Evolutionary conservation across 2,797 vertebrate genomes (phyloP).

Genomic region (Chrysocyon brachyurus): DNA sequence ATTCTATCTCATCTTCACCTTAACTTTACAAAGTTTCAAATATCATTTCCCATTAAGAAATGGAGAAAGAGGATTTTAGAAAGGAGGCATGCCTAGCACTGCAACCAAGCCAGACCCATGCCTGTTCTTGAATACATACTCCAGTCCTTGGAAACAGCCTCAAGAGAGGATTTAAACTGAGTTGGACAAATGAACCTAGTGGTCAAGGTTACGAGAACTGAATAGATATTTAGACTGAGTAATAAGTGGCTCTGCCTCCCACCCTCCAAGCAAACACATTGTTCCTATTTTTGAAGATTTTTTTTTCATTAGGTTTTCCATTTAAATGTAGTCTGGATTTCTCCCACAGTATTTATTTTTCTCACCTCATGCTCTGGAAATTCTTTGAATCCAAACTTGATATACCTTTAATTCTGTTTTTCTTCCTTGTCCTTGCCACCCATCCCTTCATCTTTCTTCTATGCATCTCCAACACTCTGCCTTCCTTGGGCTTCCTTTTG

Average conservation of each 20-base stretch:
- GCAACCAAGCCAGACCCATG: neutral
- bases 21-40: neutral
- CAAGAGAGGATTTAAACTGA: neutral
- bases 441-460: no score
- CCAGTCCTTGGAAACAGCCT: neutral
- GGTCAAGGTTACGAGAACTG: neutral
- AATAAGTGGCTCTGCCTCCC: neutral
- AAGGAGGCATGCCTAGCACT: fast-evolving
- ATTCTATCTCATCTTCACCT: neutral
- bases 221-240: neutral
- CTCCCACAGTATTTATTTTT: neutral
- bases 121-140: neutral
- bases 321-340: neutral
- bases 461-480: no score
- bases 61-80: neutral
- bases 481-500: neutral
- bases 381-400: neutral
- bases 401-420: neutral
- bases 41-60: neutral
- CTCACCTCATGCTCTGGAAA: neutral
- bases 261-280: neutral
- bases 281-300: neutral
- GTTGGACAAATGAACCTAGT: neutral
- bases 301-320: neutral
- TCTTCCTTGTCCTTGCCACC: neutral